phyloP scores from a whole-genome alignment of 2,113 vertebrate genomes.

The Gambusia affinis region DNA sequence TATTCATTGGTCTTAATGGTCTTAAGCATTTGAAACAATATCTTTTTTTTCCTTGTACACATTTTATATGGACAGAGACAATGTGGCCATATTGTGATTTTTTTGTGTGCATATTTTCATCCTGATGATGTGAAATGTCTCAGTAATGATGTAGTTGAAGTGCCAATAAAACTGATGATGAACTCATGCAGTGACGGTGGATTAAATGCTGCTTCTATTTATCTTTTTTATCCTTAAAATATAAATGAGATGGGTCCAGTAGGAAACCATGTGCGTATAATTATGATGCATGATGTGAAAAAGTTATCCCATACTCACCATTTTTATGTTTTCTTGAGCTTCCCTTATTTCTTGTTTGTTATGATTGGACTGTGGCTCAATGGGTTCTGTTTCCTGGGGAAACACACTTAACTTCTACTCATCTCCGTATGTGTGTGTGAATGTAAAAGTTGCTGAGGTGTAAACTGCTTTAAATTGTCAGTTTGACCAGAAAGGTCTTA shows the following conservation, averaged over 20 bases:
- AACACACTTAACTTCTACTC: neutral
- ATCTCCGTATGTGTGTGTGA: neutral
- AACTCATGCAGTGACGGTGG: neutral
- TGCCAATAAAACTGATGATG: constrained; percentile 42
- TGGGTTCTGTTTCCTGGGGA: too few relatives aligned
- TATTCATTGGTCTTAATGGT: constrained; percentile 17
- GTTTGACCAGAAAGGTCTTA: neutral
- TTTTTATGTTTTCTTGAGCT: too few relatives aligned
- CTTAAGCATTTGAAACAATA: constrained; percentile 10
- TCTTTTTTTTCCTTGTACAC: constrained; percentile 25
- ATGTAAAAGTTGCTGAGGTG: neutral
- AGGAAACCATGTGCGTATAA: too few relatives aligned
- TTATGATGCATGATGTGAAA: too few relatives aligned
- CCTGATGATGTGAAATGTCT: constrained; percentile 11
- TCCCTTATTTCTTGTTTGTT: too few relatives aligned
- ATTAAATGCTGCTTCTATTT: neutral
- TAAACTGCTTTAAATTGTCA: neutral
- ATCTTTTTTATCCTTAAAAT: neutral
- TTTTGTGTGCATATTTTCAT: constrained; percentile 8
- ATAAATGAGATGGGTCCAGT: neutral
- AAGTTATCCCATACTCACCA: too few relatives aligned
- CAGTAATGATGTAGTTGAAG: constrained; percentile 18
- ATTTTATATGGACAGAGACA: constrained; percentile 5
- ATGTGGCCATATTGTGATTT: neutral
- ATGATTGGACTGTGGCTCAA: too few relatives aligned